Base-by-base conservation (phyloP, 2,797 vertebrate species). In the Enteromius trimaculatus region DNA sequence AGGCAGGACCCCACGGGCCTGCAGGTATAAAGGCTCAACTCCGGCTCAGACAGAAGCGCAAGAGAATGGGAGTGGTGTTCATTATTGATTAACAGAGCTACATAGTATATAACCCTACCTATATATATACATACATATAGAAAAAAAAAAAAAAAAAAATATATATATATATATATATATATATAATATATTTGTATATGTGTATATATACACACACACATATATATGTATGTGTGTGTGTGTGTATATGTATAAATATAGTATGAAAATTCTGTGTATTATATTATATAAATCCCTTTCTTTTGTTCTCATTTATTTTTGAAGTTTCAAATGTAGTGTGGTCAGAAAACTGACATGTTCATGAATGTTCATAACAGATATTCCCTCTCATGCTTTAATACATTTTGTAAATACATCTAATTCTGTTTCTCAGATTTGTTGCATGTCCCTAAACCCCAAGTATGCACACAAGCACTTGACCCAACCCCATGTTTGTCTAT, bases 1-100 rank as follows among this genome's bases (percentile, higher is more conserved):
- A 96, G 93, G 0, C 91, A 78, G 53, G 94, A 94, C 4, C 96
- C 88, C 91, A 96, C 89, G 91, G 96, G 85, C 96, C 96, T 90
- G 96, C 97, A 98, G 98, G 97, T 99, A 95, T 26, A 91, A 69
- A 88, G 85, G 80, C 89, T 79, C 86, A 85, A 19, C 87, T 83
- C 87, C 60, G 11, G 85, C 82, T 42, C 80, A 93, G 92, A 82
- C 84, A 86, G 77, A 93, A 90, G 1, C 90, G 94, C 83, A 95
- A 66, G 88, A 93, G 94, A 88, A 92, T 90, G 84, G 93, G 92
- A 0, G 72, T 91, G n/a, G 90, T 95, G 81, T 93, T 93, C 81
- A 89, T 87, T 26, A 47, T 39, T 77, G 81, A 90, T 53, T 92
- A 85, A 91, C 51, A 34, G 21, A 53, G 26, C n/a, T 44, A 23